Evolutionary conservation across 1,140 invertebrate genomes (phyloP), one percentile per base, ranked within the genome.

Genomic region (Muscidifurax raptorellus): DNA sequence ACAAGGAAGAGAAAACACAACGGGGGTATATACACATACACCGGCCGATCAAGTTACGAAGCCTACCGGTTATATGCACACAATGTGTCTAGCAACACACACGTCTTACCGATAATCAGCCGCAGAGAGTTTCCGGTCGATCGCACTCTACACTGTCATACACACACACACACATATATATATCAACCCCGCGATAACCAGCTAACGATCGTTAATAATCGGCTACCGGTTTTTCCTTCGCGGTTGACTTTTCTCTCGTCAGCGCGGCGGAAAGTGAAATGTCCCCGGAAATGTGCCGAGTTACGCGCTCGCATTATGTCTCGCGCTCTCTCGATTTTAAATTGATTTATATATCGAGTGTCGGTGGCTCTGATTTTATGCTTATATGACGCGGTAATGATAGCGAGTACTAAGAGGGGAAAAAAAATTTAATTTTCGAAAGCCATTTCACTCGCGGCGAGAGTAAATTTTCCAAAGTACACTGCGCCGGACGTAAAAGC

Each of bases 1-100:
- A 36, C 76, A 71, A 82, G 85, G 83, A 87, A 88, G 88, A 90
- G 88, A 88, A 88, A 88, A 88, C 84, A 36, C 36, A 78, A 82
- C 80, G 85, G 85, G 84, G 88, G 86, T 25, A 76, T 27, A 44
- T 44, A 80, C 40, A 47, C 87, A 84, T 87, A 18, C 75, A 80
- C 86, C 86, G 85, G 44, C 78, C 79, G 85, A 85, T 85, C 82
- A 77, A 72, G 85, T 87, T 89, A 87, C 86, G 79, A 84, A 30
- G 82, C 83, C 78, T 77, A 36, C 82, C 85, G 85, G 85, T 87
- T 86, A 85, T 67, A 86, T 86, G 78, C 86, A 64, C 36, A 40
- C 36, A 40, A 40, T 40, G 36, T 40, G 7, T 40, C 7, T 40
- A 40, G 36, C 87, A 83, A 87, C 84, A 83, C 78, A 87, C 84